These are phyloP conservation scores for Eueremaeus valkanovi DNA, from an alignment of 2,888 invertebrate genomes.

Conservation along the genomic window DNA sequence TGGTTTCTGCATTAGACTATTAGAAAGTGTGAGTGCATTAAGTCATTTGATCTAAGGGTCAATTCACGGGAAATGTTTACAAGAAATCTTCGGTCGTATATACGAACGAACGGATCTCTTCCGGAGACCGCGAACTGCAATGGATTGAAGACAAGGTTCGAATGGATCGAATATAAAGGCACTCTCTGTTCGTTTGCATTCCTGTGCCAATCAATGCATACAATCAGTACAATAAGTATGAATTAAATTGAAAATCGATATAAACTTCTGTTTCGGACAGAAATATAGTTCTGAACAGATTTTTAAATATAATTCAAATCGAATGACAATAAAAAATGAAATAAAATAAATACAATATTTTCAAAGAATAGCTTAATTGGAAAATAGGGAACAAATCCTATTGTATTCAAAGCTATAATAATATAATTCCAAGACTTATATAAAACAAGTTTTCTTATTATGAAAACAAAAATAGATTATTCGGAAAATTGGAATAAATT, in stretches of 20 bases:
- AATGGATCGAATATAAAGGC: conserved; percentile 80
- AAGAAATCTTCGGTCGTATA: conserved; percentile 38
- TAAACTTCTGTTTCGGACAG: background rate
- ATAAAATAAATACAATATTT: too few relatives aligned
- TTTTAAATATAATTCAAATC: too few relatives aligned
- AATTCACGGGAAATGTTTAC: background rate
- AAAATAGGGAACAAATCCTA: too few relatives aligned
- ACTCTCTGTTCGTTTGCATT: conserved; percentile 61
- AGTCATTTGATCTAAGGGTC: background rate
- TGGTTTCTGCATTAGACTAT: background rate
- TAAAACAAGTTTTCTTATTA: too few relatives aligned
- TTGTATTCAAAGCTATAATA: too few relatives aligned
- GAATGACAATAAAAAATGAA: too few relatives aligned
- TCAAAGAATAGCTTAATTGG: too few relatives aligned
- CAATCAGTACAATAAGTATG: background rate
- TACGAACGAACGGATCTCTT: conserved; percentile 30
- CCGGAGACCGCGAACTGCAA: conserved; percentile 23
- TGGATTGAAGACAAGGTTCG: conserved; percentile 57
- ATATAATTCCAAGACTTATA: too few relatives aligned
- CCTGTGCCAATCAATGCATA: conserved; percentile 48
- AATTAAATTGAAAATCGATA: conserved; percentile 14
- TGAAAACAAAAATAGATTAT: too few relatives aligned
- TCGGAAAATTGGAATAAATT: too few relatives aligned
- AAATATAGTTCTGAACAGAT: background rate
- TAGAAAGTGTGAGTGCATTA: background rate